These are phyloP conservation scores for Peribatodes rhomboidaria DNA, from an alignment of 2,888 invertebrate genomes.

Conservation along the genomic window DNA sequence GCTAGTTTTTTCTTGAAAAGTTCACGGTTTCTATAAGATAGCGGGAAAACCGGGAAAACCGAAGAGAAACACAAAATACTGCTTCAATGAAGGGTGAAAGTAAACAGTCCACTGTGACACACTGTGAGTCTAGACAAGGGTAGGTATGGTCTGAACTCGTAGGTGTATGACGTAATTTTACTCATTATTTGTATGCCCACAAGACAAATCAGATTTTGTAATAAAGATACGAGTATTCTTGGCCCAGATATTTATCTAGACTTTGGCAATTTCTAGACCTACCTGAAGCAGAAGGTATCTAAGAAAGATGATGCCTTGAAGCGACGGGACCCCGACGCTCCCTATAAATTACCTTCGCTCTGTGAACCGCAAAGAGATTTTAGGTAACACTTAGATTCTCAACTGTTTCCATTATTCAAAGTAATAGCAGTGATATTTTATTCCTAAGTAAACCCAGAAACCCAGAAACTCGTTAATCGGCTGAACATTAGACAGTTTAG, in stretches of 20 bases:
- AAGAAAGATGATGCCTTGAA: constrained; percentile 27
- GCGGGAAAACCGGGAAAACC: no score
- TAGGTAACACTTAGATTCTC: constrained; percentile 33
- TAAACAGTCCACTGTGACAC: no score
- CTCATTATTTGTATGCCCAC: no score
- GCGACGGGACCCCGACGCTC: constrained; percentile 20
- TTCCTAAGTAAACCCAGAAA: constrained; percentile 39
- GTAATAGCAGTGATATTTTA: constrained; percentile 43
- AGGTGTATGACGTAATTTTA: no score
- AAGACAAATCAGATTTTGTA: no score
- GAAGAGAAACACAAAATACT: no score
- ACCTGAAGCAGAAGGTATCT: constrained; percentile 5
- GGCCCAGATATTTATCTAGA: constrained; percentile 1
- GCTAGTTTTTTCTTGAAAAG: no score
- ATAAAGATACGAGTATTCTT: no score
- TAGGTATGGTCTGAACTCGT: no score
- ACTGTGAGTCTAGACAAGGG: no score
- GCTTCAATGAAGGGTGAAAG: no score
- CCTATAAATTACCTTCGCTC: constrained; percentile 36
- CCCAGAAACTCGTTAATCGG: constrained; percentile 41
- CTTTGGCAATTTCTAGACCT: constrained; percentile 20
- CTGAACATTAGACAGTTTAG: constrained; percentile 38
- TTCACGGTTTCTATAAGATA: no score
- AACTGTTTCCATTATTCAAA: constrained; percentile 40
- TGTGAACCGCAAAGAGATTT: constrained; percentile 35